phyloP scores from a whole-genome alignment of 2,888 invertebrate species.

The Rhagium mordax region DNA sequence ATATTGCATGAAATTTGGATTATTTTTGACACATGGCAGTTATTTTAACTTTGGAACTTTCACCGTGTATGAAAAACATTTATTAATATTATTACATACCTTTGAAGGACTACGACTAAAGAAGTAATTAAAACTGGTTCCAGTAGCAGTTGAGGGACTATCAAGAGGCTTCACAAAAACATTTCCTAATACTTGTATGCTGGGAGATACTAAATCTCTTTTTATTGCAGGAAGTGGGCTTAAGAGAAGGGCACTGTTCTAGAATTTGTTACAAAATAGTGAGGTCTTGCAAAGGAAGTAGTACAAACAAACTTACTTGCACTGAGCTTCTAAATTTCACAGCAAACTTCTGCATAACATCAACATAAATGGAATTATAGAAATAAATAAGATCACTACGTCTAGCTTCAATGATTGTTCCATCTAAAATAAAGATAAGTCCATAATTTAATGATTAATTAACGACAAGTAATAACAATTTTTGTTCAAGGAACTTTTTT shows the following conservation, averaged over 20 bases:
- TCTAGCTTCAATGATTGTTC: slow-evolving; percentile 68
- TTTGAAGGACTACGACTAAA: slow-evolving; percentile 92
- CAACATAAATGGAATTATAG: slow-evolving; percentile 93
- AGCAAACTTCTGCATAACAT: slow-evolving; percentile 82
- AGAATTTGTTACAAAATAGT: slow-evolving; percentile 47
- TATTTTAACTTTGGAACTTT: neutral
- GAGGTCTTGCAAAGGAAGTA: neutral
- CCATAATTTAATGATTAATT: too few species aligned
- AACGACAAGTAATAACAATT: too few species aligned
- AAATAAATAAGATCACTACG: slow-evolving; percentile 94
- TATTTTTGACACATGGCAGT: too few species aligned
- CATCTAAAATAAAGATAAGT: slow-evolving; percentile 56
- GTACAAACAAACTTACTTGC: slow-evolving; percentile 33
- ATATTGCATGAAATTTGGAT: too few species aligned
- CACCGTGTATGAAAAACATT: neutral
- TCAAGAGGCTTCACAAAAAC: slow-evolving; percentile 76
- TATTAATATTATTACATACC: slow-evolving; percentile 70
- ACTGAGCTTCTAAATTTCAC: slow-evolving; percentile 48
- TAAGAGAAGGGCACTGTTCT: slow-evolving; percentile 66
- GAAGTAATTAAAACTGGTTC: slow-evolving; percentile 80
- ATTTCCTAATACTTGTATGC: slow-evolving; percentile 74
- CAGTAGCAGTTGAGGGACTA: slow-evolving; percentile 68
- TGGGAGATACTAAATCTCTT: slow-evolving; percentile 73
- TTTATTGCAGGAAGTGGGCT: slow-evolving; percentile 83
- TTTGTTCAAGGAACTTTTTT: too few species aligned